Evolutionary conservation across 1,140 invertebrate species (phyloP), one percentile per base, ranked within the genome.

Genomic region (Hylyphantes graminicola): DNA sequence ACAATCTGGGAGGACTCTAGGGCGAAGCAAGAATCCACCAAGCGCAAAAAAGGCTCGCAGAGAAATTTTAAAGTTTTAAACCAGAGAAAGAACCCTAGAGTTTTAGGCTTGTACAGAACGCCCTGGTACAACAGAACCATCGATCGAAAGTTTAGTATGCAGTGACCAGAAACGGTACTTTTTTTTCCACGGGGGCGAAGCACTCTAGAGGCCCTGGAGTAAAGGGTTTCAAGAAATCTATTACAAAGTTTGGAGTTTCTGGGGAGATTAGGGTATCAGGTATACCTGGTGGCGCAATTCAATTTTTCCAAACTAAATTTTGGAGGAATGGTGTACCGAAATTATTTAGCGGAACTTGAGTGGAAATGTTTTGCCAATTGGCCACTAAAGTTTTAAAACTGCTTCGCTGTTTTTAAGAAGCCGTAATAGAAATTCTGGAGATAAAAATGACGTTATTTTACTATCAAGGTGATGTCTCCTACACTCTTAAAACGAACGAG

Each of bases 211-310:
- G 54, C 50, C 35, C 68, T 17, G 50, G 35, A 70, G 68, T 70
- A 70, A 70, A 70, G 54, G 50, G 50, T 17, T 17, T 53, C 50
- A 17, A 19, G 54, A 70, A 70, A 70, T 70, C 68, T 51, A 70
- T 70, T 70, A 70, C 68, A 53, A 70, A 70, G 68, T 70, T 70
- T 53, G 68, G 21, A 70, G 68, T 70, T 70, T 70, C 35, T 35
- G 5, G 19, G 35, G 11, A 70, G 68, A 70, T 70, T 70, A 70
- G 68, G 50, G 48, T n/a, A 51, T 51, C 19, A 59, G 10, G 64
- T 15, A 12, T 59, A 4, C 48, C 35, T 53, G n/a, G 8, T 13
- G 11, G 48, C 17, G 67, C 67, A 70, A 70, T 70, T 70, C 68
- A 17, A 70, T 70, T 70, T 70, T 70, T 70, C 54, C 51, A 70